phyloP scores from a whole-genome alignment of 2,888 invertebrate species.

The Parapristionchus giblindavisi region DNA sequence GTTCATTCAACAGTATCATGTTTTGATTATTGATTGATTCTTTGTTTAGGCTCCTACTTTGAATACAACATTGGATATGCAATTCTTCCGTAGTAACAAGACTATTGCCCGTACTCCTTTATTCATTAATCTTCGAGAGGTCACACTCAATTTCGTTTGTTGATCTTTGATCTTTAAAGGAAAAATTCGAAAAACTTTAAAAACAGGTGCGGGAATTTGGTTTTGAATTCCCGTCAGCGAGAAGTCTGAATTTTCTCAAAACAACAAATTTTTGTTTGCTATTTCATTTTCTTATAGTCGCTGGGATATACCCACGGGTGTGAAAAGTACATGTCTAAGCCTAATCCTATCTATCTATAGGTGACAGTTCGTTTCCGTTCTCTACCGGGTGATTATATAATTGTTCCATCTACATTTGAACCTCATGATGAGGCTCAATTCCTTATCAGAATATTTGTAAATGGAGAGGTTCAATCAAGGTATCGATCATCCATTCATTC shows the following conservation, averaged over 20 bases:
- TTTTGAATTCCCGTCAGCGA: background rate
- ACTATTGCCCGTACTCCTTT: constrained; percentile 82
- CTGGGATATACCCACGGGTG: background rate
- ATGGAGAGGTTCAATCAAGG: constrained; percentile 73
- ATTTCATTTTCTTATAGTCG: too few species aligned
- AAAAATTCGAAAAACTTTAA: background rate
- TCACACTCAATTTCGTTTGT: too few species aligned
- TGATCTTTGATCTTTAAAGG: too few species aligned
- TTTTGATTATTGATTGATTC: background rate
- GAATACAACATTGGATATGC: constrained; percentile 12
- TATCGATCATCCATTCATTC: too few species aligned
- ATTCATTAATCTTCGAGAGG: constrained; percentile 92
- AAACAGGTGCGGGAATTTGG: background rate
- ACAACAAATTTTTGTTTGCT: too few species aligned
- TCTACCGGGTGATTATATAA: constrained; percentile 90
- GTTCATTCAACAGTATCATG: background rate
- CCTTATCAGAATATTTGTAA: constrained; percentile 90
- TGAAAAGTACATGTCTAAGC: background rate
- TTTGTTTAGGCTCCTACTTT: constrained; percentile 4
- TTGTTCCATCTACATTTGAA: constrained; percentile 95
- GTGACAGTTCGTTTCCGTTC: constrained; percentile 89
- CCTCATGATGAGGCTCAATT: constrained; percentile 87
- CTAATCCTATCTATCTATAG: constrained; percentile 36
- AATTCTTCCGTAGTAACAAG: constrained; percentile 89
- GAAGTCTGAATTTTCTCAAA: too few species aligned